These are phyloP conservation scores for Odontothrips loti DNA, from an alignment of 2,888 invertebrate species.

Conservation along the genomic window DNA sequence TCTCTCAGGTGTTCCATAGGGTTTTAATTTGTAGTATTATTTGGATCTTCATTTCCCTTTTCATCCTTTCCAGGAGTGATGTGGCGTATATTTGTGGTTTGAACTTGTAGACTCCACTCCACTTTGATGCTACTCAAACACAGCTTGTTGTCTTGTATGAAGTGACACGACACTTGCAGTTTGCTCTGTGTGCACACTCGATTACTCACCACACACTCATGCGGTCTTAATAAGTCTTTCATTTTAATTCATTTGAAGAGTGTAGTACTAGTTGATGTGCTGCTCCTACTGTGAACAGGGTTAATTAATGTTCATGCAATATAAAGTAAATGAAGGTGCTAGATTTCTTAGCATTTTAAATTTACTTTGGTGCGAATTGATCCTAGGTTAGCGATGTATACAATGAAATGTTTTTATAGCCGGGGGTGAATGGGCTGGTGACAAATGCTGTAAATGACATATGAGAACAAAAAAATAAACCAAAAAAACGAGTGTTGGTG, in stretches of 20 bases:
- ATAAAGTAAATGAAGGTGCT: neutral
- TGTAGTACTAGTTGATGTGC: neutral
- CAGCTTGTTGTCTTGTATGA: conserved; percentile 12
- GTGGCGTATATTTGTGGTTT: conserved; percentile 24
- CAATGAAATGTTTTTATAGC: neutral
- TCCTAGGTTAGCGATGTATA: neutral
- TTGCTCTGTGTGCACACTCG: conserved; percentile 20
- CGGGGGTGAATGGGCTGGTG: neutral
- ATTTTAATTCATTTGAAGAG: neutral
- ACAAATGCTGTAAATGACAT: neutral
- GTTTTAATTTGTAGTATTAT: neutral
- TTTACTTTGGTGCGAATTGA: neutral
- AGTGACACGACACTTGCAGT: conserved; percentile 3
- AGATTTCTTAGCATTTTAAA: conserved; percentile 5
- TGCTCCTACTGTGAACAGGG: conserved; percentile 3
- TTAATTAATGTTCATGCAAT: neutral
- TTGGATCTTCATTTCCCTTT: neutral
- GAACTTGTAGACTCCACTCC: conserved; percentile 16
- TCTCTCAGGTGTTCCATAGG: neutral
- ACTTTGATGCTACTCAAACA: conserved; percentile 21
- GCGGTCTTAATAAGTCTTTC: neutral
- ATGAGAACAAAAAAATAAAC: neutral
- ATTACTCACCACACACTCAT: conserved; percentile 14
- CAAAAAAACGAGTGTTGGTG: neutral
- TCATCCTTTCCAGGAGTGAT: conserved; percentile 6